Conservation (phyloP, 2,113 vertebrate species). For the Corapipo altera region DNA sequence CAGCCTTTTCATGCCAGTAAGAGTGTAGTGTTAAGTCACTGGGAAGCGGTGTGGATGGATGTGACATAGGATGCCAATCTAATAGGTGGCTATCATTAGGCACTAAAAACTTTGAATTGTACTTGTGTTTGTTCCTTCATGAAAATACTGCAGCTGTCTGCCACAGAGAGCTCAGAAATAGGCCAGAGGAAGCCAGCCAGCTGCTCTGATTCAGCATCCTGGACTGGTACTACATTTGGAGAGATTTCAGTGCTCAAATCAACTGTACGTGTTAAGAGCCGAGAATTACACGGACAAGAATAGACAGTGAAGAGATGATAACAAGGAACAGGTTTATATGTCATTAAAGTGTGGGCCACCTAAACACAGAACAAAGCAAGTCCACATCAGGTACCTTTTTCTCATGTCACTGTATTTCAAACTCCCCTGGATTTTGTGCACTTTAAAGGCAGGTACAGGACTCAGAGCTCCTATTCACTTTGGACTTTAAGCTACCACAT, state of each 20-base stretch:
- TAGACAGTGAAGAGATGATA: background rate
- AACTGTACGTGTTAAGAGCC: background rate
- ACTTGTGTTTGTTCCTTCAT: background rate
- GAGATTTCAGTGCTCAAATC: background rate
- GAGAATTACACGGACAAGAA: background rate
- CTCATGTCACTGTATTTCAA: background rate
- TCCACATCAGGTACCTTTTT: background rate
- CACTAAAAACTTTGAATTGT: background rate
- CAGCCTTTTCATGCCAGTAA: conserved; percentile 10
- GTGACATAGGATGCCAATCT: background rate
- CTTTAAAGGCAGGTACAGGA: background rate
- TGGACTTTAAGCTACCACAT: background rate
- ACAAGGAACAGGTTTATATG: background rate
- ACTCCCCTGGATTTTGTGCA: background rate
- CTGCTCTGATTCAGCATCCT: background rate
- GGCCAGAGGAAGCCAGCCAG: background rate
- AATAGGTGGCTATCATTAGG: background rate
- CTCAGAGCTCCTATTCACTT: background rate
- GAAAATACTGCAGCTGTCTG: conserved; percentile 12
- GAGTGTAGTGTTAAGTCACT: background rate
- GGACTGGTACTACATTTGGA: background rate
- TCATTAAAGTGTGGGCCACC: background rate
- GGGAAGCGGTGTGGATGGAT: background rate
- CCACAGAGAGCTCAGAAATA: background rate
- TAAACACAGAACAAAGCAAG: background rate